A percentile compares a stretch with the other conserved stretches of the same genome.
These are phyloP conservation scores for Coptodon rendalli DNA, from an alignment of 2,113 vertebrate genomes.

Conservation along the genomic window DNA sequence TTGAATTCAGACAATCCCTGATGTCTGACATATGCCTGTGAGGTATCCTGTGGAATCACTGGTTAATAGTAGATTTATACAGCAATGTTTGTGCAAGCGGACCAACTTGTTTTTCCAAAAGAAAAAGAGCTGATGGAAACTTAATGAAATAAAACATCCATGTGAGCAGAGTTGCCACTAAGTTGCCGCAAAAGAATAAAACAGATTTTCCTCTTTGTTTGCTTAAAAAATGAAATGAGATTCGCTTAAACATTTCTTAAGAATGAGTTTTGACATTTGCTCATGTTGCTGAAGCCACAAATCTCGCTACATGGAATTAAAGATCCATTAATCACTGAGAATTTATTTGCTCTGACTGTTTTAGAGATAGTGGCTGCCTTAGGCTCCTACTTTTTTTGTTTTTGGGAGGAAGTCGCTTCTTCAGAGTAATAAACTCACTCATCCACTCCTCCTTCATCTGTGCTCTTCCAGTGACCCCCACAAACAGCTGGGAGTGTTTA, in stretches of 20 bases:
- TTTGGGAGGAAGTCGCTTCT: slow-evolving; percentile 29
- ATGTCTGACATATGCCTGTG: background rate
- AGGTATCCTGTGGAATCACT: background rate
- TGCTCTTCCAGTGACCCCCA: slow-evolving; percentile 34
- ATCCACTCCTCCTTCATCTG: background rate
- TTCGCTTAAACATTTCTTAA: background rate
- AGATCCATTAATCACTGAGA: slow-evolving; percentile 41
- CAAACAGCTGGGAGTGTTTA: slow-evolving; percentile 58
- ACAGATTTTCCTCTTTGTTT: slow-evolving; percentile 6
- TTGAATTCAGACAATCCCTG: background rate
- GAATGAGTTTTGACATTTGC: slow-evolving; percentile 20
- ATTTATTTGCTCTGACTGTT: slow-evolving; percentile 31
- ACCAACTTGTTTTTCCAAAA: background rate
- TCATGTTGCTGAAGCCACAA: background rate
- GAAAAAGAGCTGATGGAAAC: background rate
- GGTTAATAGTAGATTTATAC: background rate
- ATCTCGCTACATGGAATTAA: slow-evolving; percentile 10
- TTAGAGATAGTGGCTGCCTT: slow-evolving; percentile 27
- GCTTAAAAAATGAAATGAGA: background rate
- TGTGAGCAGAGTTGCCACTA: background rate
- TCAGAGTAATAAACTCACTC: slow-evolving; percentile 28
- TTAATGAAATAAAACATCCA: background rate
- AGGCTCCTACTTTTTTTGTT: background rate
- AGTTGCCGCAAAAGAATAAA: background rate
- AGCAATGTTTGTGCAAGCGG: background rate